A percentile compares a stretch with the other conserved stretches of the same genome.
phyloP scores from a whole-genome alignment of 2,888 invertebrate genomes.

The Stenolophus ochropezus region DNA sequence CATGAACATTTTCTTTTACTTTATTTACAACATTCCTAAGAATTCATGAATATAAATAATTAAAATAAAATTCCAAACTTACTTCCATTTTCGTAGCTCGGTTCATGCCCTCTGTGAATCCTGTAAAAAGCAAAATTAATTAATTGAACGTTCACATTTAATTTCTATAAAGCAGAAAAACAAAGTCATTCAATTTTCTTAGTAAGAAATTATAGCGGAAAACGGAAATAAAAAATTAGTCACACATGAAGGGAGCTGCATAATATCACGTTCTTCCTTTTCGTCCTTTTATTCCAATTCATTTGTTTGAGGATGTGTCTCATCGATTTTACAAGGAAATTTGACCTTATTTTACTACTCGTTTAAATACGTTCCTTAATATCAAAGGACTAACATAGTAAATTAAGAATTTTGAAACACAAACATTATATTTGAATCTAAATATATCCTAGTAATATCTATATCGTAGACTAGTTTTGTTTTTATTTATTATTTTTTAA shows the following conservation, averaged over 20 bases:
- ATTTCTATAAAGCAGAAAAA: background rate
- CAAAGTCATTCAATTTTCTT: background rate
- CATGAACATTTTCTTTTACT: background rate
- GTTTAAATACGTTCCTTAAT: background rate
- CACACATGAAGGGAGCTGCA: background rate
- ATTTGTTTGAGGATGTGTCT: background rate
- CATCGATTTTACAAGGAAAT: background rate
- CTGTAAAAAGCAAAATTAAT: background rate
- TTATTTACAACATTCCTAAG: background rate
- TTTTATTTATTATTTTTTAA: too few relatives aligned
- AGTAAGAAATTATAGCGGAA: background rate
- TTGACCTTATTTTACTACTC: background rate
- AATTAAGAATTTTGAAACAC: too few relatives aligned
- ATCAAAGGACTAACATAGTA: background rate
- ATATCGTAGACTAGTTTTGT: too few relatives aligned
- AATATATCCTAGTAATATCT: too few relatives aligned
- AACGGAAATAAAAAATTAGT: slow-evolving; percentile 15
- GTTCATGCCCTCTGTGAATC: background rate
- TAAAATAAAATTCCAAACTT: background rate
- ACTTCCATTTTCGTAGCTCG: background rate
- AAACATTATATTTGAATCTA: too few relatives aligned
- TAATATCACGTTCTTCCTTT: background rate
- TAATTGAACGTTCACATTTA: background rate
- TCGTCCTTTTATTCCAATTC: slow-evolving; percentile 6
- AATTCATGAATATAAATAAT: background rate